These are phyloP conservation scores for Philhelius pedissequus DNA, from an alignment of 2,888 invertebrate genomes.

Conservation along the genomic window DNA sequence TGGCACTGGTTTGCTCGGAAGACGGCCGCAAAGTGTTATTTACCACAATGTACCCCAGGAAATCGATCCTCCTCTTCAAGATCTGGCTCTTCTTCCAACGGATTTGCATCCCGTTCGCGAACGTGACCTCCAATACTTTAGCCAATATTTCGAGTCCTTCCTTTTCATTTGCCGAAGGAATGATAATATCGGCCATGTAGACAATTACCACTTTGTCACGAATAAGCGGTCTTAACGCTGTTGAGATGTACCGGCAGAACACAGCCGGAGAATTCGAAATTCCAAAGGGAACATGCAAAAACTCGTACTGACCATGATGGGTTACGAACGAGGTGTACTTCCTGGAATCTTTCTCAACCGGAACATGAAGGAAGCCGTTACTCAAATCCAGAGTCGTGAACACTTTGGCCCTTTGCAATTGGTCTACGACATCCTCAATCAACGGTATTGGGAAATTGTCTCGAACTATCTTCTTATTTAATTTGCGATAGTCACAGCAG, in stretches of 20 bases:
- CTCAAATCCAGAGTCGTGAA: constrained; percentile 69
- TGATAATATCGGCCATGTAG: constrained; percentile 65
- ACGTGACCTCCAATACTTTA: constrained; percentile 43
- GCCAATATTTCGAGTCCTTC: constrained; percentile 31
- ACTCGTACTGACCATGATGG: constrained; percentile 69
- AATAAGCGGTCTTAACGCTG: constrained; percentile 48
- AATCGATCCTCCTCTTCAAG: constrained; percentile 35
- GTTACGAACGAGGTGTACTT: constrained; percentile 71
- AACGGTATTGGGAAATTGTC: constrained; percentile 66
- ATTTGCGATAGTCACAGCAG: constrained; percentile 65
- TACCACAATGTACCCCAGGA: constrained; percentile 56
- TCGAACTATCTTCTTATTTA: constrained; percentile 64
- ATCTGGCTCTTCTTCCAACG: constrained; percentile 65
- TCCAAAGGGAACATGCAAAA: constrained; percentile 66
- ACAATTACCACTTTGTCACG: constrained; percentile 22
- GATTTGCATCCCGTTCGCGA: constrained; percentile 19
- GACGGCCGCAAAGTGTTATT: constrained; percentile 30
- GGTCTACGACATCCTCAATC: constrained; percentile 61
- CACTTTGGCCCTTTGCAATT: constrained; percentile 57
- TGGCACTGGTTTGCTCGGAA: constrained; percentile 18
- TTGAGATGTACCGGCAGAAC: constrained; percentile 52
- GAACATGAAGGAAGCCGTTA: constrained; percentile 70
- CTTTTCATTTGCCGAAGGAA: constrained; percentile 41
- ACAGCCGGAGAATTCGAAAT: constrained; percentile 65
- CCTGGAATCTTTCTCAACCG: constrained; percentile 59